These are phyloP conservation scores for Regulus satrapa DNA, from an alignment of 2,113 vertebrate genomes.

Conservation along the genomic window DNA sequence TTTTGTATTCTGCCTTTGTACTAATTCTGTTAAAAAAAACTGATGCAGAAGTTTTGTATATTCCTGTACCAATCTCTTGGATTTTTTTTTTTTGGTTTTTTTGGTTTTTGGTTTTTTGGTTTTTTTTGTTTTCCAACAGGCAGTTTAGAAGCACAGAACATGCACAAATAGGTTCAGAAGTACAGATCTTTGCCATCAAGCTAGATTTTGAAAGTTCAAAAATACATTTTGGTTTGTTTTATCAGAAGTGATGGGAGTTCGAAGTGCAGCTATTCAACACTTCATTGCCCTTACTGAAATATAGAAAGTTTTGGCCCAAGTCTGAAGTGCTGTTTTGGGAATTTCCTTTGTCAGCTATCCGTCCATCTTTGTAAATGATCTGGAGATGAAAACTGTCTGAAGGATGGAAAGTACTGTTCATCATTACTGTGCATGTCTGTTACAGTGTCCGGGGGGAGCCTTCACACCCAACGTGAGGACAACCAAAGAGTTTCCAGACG, in stretches of 20 bases:
- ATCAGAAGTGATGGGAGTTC: not conserved
- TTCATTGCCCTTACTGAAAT: not conserved
- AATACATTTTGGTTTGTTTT: not conserved
- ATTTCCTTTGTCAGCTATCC: not conserved
- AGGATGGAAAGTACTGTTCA: not conserved
- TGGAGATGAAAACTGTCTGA: not conserved
- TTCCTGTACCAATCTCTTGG: not conserved
- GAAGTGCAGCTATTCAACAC: slow-evolving; percentile 5
- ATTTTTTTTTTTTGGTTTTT: not conserved
- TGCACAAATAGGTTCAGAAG: not conserved
- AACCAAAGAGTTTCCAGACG: slow-evolving; percentile 96
- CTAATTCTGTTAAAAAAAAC: not conserved
- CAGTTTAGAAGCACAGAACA: not conserved
- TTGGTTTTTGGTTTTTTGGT: no score
- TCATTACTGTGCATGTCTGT: not conserved
- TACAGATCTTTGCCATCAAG: not conserved
- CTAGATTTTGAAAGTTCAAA: not conserved
- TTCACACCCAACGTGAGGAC: slow-evolving; percentile 91
- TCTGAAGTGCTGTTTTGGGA: not conserved
- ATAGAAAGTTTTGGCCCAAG: not conserved
- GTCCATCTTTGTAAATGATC: not conserved
- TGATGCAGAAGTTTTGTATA: not conserved
- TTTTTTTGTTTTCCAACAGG: not conserved
- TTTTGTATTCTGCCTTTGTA: not conserved
- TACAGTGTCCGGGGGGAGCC: slow-evolving; percentile 93